Percentiles rank a stretch among this genome's conserved stretches.
Evolutionary conservation across 2,888 invertebrate species (phyloP).

Genomic region (Horisme vitalbata): DNA sequence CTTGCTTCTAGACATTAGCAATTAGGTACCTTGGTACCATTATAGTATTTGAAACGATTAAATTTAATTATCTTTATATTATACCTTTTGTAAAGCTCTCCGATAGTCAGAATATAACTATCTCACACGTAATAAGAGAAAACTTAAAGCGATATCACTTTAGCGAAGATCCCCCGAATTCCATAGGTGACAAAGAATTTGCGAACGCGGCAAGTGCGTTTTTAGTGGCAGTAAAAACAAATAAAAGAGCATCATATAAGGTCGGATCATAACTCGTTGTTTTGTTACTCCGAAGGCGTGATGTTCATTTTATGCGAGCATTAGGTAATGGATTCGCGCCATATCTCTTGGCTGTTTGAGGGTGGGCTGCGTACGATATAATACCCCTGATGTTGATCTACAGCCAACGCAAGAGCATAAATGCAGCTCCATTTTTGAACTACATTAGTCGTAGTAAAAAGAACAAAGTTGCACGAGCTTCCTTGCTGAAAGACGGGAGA

Average conservation of each 20-base stretch:
- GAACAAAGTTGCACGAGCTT: conserved; percentile 16
- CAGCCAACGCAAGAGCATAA: conserved; percentile 21
- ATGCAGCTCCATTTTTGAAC: conserved; percentile 21
- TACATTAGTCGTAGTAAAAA: conserved; percentile 18
- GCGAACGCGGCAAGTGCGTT: conserved; percentile 53
- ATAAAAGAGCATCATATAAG: conserved; percentile 67
- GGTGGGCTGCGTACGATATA: conserved; percentile 41
- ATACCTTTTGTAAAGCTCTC: too few relatives aligned
- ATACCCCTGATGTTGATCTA: conserved; percentile 36
- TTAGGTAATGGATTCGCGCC: conserved; percentile 72
- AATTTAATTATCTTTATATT: too few relatives aligned
- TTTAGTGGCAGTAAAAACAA: conserved; percentile 70
- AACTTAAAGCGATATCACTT: conserved; percentile 49
- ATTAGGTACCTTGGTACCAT: too few relatives aligned
- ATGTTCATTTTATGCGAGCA: conserved; percentile 63
- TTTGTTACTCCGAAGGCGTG: conserved; percentile 58
- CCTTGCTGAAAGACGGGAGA: conserved; percentile 4
- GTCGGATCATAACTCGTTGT: conserved; percentile 73
- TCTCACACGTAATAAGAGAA: conserved; percentile 40
- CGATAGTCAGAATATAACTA: conserved; percentile 47
- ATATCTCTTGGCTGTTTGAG: conserved; percentile 55
- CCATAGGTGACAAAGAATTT: conserved; percentile 51
- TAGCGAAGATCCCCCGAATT: conserved; percentile 47
- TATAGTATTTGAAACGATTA: too few relatives aligned
- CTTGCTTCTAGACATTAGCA: too few relatives aligned